A percentile compares a stretch with the other conserved stretches of the same genome.
Evolutionary conservation across 2,888 invertebrate species (phyloP).

Genomic region (Pocota personata): DNA sequence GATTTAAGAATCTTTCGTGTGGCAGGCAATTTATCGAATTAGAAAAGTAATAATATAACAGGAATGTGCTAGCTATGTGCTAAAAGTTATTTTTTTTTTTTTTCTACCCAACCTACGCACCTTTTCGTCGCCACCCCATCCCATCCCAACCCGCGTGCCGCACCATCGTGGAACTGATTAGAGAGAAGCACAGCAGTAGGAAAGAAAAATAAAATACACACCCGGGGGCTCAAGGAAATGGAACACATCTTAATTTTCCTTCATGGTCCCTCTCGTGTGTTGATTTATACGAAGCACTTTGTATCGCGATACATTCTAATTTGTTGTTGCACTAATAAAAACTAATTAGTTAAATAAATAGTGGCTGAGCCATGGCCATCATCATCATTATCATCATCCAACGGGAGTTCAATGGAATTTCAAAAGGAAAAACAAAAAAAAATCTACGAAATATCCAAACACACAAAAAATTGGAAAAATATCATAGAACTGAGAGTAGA

Average conservation of each 20-base stretch:
- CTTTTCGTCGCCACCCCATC: slow-evolving; percentile 21
- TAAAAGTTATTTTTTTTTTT: slow-evolving; percentile 54
- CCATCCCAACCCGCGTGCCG: neutral
- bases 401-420: slow-evolving; percentile 58
- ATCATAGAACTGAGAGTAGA: slow-evolving; percentile 11
- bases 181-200: slow-evolving; percentile 3
- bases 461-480: neutral
- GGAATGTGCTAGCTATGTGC: slow-evolving; percentile 62
- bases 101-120: slow-evolving; percentile 52
- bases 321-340: slow-evolving; percentile 73
- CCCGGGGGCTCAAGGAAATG: slow-evolving; percentile 20
- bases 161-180: slow-evolving; percentile 8
- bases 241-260: slow-evolving; percentile 46
- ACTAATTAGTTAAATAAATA: slow-evolving; percentile 73
- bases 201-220: slow-evolving; percentile 30
- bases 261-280: neutral
- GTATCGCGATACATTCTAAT: slow-evolving; percentile 70
- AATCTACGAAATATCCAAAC: neutral
- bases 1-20: slow-evolving; percentile 64
- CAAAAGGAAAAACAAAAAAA: slow-evolving; percentile 24
- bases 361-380: slow-evolving; percentile 42
- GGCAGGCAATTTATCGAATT: slow-evolving; percentile 72
- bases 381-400: slow-evolving; percentile 27
- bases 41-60: slow-evolving; percentile 55
- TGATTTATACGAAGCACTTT: slow-evolving; percentile 69